Base-by-base conservation (phyloP, 2,797 vertebrate genomes). In the Pangasius mekongensis region DNA sequence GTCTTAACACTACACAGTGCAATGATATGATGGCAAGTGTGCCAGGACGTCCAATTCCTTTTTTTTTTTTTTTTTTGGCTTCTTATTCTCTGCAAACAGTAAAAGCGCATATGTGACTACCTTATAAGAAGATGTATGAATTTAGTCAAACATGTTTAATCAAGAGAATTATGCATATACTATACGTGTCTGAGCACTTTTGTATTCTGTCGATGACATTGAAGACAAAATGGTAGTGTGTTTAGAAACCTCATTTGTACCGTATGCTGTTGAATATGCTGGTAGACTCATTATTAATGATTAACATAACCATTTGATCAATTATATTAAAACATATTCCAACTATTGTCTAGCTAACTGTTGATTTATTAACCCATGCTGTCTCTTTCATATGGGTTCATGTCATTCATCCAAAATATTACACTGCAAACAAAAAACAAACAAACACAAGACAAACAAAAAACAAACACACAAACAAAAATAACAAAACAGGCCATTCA, bases 181-280 rank as follows among this genome's bases (percentile, higher is more conserved):
- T 20, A 8, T 20, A 47, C 47, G 27, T 60, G 66, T 30, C 36
- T 49, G 36, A 54, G 36, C 27, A 62, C 16, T 27, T 71, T 52
- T 88, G 30, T 82, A 86, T 88, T 73, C 18, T 58, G 22, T 58
- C 7, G 5, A 27, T 82, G 14, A 49, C 27, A 62, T n/a, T 49
- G 33, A 84, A 78, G 8, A 78, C n/a, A 49, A 64, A 81, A 87
- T 30, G 47, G 14, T 43, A 66, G 14, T 84, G 20, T 85, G 78
- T 60, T 39, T 60, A 47, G 56, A 64, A 77, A 66, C 56, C 49
- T 74, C 60, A 66, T 74, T 56, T 80, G 86, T 64, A 83, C 36
- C 27, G 43, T 82, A 73, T 83, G 30, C 71, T 84, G 64, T 54
- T 86, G 66, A 86, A 86, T 85, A 77, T 86, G 66, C 80, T 83